These are phyloP conservation scores for Rhizomys pruinosus DNA, from an alignment of 2,113 vertebrate genomes.

Conservation along the genomic window DNA sequence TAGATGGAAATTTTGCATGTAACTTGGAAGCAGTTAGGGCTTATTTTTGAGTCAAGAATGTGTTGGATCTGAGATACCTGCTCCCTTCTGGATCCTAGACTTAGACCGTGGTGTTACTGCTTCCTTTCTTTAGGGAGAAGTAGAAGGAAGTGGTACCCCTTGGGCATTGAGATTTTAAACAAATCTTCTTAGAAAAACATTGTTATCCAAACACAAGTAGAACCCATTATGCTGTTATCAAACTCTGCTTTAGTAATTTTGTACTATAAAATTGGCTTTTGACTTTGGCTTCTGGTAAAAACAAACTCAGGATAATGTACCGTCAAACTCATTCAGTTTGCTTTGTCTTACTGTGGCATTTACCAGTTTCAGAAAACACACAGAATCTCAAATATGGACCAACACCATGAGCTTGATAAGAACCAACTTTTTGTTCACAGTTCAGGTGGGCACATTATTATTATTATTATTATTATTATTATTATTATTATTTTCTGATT, in stretches of 20 bases:
- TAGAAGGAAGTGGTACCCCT: neutral
- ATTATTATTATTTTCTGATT: neutral
- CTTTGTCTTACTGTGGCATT: neutral
- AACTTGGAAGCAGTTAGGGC: neutral
- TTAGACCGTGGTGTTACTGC: neutral
- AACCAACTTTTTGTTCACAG: neutral
- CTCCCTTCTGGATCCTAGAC: neutral
- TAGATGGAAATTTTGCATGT: neutral
- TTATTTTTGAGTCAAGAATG: neutral
- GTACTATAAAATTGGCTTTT: neutral
- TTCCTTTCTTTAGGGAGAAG: neutral
- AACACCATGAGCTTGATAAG: neutral
- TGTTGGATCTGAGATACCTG: fast-evolving
- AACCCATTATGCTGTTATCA: neutral
- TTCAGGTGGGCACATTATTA: neutral
- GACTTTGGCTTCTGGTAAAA: neutral
- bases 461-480: no score
- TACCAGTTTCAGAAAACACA: neutral
- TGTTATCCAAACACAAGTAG: neutral
- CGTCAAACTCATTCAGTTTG: fast-evolving
- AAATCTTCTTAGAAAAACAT: neutral
- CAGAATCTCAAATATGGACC: neutral
- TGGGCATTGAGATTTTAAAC: neutral
- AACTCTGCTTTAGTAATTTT: neutral
- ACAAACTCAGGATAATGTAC: neutral